Base-by-base conservation (phyloP, 2,113 vertebrate species). In the Hippocampus comes region DNA sequence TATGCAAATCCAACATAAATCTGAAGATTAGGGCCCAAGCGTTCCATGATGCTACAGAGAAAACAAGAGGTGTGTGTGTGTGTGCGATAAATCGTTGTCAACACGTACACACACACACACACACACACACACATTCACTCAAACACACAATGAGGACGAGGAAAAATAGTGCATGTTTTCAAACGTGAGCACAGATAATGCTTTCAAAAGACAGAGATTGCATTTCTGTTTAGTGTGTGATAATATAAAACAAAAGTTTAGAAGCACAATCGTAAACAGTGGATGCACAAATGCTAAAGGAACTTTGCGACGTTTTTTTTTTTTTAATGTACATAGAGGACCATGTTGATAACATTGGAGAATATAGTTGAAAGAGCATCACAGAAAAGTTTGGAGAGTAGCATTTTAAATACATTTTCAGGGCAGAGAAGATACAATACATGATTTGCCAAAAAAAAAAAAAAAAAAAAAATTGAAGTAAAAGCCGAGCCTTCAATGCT, bases 1-100 rank as follows among this genome's bases (percentile, higher is more conserved):
- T 90, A 91, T 91, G 89, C 89, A 91, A 90, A 91, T 91, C 89
- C 89, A 84, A 78, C 87, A 60, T 86, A 91, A 91, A 90, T 89
- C 89, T 89, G 89, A 90, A 90, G 89, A 91, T 91, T 91, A 91
- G 82, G 73, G 84, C 82, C 71, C 69, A 80, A 88, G 86, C 89
- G 84, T 88, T 89, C 83, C 83, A 83, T 72, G 55, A 83, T 80
- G 83, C 79, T 77, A 84, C 76, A 86, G 82, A 89, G 85, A 90
- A 89, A 89, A 88, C 82, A 88, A 89, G 84, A 83, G 84, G 86
- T 84, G 80, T 86, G 82, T 86, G 82, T 71, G 82, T 84, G 80
- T 86, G 82, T 86, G 82, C 69, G 80, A 76, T 86, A 76, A 85
- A 78, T 84, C 82, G 79, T 71, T 82, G 84, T 81, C 70, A 76